Evolutionary conservation across 1,140 invertebrate species (phyloP), one percentile per base, ranked within the genome.

Genomic region (Pristionchus pacificus): DNA sequence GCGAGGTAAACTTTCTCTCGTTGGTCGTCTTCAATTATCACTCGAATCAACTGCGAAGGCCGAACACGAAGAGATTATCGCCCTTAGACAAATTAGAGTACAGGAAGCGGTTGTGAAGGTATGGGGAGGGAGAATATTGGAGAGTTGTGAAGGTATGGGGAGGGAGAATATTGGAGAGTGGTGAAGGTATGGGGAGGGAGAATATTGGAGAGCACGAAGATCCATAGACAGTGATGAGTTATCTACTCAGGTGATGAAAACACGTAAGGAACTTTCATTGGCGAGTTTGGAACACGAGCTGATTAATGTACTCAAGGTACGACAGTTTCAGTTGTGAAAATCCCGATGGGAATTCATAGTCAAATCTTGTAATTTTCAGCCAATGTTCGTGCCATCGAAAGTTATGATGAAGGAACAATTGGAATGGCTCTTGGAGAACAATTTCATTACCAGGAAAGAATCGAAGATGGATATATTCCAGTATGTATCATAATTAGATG

Each of bases 371-470:
- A n/a, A 6, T 49, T 49, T 49, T 49, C 38, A 49, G 86, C 97
- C 97, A 84, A 95, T 97, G 93, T 98, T 98, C 88, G 86, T 97
- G 78, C 95, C 95, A 32, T 94, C 93, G 73, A 96, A 96, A 86
- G 97, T 97, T 86, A 92, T 98, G 90, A 97, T 98, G 76, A 98
- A 98, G 87, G 95, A 98, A 87, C 95, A 97, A 87, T 90, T 98
- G 32, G 95, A 98, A 85, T 98, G 95, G 95, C 88, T 98, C 10
- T 97, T 98, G 77, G 95, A 98, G 86, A 92, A 97, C 83, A 95
- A 96, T 85, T 98, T 27, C 38, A 30, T 27, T 15, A 0, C 1
- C 6, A 19, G 29, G n/a, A n/a, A 62, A 57, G 28, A 3, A 14
- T 14, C 27, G 25, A 19, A 49, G 19, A 49, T 49, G 38, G 38